Evolutionary conservation across 2,888 invertebrate species (phyloP).

Genomic region (Aspidiotus rigidus): DNA sequence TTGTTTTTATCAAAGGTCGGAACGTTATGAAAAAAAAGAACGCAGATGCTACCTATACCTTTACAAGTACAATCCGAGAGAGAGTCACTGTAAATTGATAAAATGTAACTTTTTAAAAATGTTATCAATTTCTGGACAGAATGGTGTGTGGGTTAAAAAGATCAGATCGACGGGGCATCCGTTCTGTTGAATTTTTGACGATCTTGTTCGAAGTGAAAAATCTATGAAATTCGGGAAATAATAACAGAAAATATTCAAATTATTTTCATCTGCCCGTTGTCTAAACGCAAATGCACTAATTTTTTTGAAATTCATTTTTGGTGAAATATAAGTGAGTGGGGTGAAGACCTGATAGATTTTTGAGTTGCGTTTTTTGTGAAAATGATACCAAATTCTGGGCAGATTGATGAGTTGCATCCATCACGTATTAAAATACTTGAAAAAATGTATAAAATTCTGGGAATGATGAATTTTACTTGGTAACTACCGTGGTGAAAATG

Average conservation of each 20-base stretch:
- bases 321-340: background rate
- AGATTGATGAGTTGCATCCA: too few species aligned
- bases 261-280: background rate
- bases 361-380: too few species aligned
- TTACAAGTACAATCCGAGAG: too few species aligned
- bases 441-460: background rate
- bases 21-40: too few species aligned
- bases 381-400: too few species aligned
- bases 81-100: too few species aligned
- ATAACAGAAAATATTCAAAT: conserved; percentile 1
- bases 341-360: too few species aligned
- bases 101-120: too few species aligned
- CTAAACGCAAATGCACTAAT: background rate
- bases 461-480: background rate
- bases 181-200: background rate
- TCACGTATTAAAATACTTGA: background rate
- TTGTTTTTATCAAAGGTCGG: too few species aligned
- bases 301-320: background rate
- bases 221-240: background rate
- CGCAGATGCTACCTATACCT: too few species aligned
- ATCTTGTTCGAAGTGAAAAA: background rate
- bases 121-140: too few species aligned
- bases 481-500: background rate
- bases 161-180: background rate
- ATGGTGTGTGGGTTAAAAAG: too few species aligned